Evolutionary conservation across 2,797 vertebrate species (phyloP), one percentile per base, ranked within the genome.

Genomic region (Gallinago solitaria): DNA sequence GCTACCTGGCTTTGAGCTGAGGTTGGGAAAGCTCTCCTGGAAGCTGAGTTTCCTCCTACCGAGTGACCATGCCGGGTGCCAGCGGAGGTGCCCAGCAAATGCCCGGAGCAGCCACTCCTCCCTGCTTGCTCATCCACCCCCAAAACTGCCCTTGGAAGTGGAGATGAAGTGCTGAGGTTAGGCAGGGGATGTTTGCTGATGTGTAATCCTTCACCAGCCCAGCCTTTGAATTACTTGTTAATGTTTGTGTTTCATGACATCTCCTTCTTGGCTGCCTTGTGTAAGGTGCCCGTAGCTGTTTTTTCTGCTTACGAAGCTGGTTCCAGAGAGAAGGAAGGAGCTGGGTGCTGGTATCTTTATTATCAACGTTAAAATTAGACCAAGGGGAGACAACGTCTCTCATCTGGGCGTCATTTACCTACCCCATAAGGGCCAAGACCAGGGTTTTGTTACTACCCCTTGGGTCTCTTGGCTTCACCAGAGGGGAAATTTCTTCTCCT

Each of bases 261-360:
- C 85, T 93, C 19, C 0, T 41, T 56, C 80, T 63, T 1, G 5
- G 23, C 68, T 85, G 87, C 12, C 0, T 9, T 39, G 48, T 53
- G 67, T 50, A 28, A 83, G 88, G 88, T 68, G 85, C 84, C 82
- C 9, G 0, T 45, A 69, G 90, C 94, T 91, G 64, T 15, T 76
- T 61, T 87, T 85, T 90, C 85, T 95, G 87, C 86, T 75, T 81
- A 27, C n/a, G 79, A 76, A 54, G 85, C 54, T 67, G 89, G 27
- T 93, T 85, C 27, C 79, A 37, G 74, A 35, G 65, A 63, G 70
- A 73, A 56, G 45, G 32, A 89, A 57, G 68, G 76, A 88, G 64
- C 71, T 68, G 67, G 83, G 39, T 47, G 75, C 28, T 80, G 73
- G 12, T 61, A 33, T 80, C 90, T 93, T 87, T 68, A 21, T 56